Base-by-base conservation (phyloP, 2,888 invertebrate species). In the Tetanocera ferruginea region DNA sequence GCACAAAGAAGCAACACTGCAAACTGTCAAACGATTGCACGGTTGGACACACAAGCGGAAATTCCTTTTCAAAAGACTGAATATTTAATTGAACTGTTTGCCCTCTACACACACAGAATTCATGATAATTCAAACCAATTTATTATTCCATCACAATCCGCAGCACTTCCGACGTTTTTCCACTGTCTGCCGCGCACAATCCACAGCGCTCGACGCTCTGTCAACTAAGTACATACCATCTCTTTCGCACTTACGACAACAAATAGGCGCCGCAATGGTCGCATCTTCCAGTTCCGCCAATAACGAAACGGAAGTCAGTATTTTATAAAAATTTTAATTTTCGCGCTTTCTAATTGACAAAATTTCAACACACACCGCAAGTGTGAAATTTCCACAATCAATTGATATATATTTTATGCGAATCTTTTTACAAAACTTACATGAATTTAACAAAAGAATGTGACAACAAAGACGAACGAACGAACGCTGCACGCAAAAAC, bases 291-390 rank as follows among this genome's bases (percentile, higher is more conserved):
- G 82, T 82, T 83, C 83, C 83, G 83, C 82, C 79, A 77, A 43
- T 57, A 76, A 67, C 66, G 81, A 82, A 84, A 82, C 84, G 84
- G 84, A 85, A 85, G 83, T 85, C 81, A 82, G 82, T 83, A 82
- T 79, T 84, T 83, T 81, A 67, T 82, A 80, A 79, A 80, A 83
- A 83, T 82, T 78, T 78, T 76, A 82, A 82, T 80, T 82, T 80
- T 69, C 76, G 28, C 64, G 34, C 34, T 78, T 74, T 60, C 9
- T 67, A 78, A 62, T 69, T 62, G 19, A 8, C 8, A 31, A 31
- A 78, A 55, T 37, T 60, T 49, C 8, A 19, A 62, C 28, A 52
- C 51, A 67, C 19, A 74, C 23, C 9, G 49, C 19, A 60, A 57
- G 23, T 9, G 8, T 23, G 49, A 67, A 64, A 37, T 74, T 62